Evolutionary conservation across 2,113 vertebrate genomes (phyloP), one percentile per base, ranked within the genome.

Genomic region (Oreochromis tanganicae): DNA sequence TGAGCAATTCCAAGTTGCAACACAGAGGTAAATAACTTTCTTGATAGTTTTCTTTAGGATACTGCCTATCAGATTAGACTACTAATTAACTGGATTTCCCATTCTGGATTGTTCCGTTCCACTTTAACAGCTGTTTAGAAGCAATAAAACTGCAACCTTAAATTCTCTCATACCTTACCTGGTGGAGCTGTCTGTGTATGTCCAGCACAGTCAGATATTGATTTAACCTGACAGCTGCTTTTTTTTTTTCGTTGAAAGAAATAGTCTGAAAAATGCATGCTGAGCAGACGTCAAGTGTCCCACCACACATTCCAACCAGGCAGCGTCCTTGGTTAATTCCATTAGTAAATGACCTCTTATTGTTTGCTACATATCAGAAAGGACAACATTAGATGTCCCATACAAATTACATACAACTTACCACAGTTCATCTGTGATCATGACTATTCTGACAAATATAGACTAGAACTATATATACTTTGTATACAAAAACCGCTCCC

Each of bases 51-150:
- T 16, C 13, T 71, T 14, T 43, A 43, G 13, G 13, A 24, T 9
- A 43, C 12, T 71, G 66, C n/a, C 66, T 43, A 3, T 71, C n/a
- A 71, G n/a, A 46, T 46, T 71, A 43, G 12, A 16, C 21, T 71
- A 71, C 21, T 27, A 9, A 71, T 43, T 46, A 71, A 71, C 12
- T 43, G 36, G n/a, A 24, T 24, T 71, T 21, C 27, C 38, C n/a
- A 21, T 43, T 41, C 12, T 43, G 66, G 12, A 43, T 24, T 0
- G 0, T 4, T 24, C 38, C 1, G 1, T 21, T 71, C 66, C 12
- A 4, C n/a, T 43, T 2, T 43, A 71, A 71, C 38, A 9, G n/a
- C 5, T 43, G 38, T 43, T 43, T 71, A 43, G 2, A 43, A 13
- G 36, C 38, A 46, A 73, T 24, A 24, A 46, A 16, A 17, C 13